Percentiles rank a stretch among this genome's conserved stretches.
Conservation (phyloP, 2,888 invertebrate species). For the Phragmatobia fuliginosa region DNA sequence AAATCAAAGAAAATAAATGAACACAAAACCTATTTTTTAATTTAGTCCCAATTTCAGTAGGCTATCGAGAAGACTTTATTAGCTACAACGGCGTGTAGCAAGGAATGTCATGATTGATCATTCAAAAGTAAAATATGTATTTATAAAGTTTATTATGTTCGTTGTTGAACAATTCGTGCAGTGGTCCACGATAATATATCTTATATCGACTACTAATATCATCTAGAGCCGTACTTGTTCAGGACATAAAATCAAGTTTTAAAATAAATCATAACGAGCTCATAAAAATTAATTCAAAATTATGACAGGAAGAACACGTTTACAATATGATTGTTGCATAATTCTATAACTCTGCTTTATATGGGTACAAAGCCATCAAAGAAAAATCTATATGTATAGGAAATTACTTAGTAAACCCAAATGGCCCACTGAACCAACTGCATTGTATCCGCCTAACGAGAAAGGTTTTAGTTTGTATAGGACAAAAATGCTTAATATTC, state of each 20-base stretch:
- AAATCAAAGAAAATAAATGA: no score
- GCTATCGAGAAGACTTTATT: background rate
- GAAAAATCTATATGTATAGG: constrained; percentile 9
- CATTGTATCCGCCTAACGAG: constrained; percentile 17
- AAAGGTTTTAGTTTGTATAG: constrained; percentile 13
- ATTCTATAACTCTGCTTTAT: background rate
- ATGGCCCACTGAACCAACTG: background rate
- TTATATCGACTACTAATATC: background rate
- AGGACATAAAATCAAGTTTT: background rate
- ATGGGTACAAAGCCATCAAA: background rate
- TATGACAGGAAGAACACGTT: constrained; percentile 1
- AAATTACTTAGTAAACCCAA: constrained; percentile 7
- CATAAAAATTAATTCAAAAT: background rate
- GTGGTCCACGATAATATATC: background rate
- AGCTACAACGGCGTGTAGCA: no score
- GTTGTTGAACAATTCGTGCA: background rate
- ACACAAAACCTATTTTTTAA: no score
- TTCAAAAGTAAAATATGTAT: no score
- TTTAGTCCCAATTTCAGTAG: background rate
- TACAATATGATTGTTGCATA: background rate
- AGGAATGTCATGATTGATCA: no score
- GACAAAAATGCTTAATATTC: background rate
- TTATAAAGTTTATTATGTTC: background rate
- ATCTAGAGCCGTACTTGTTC: background rate
- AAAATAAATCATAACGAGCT: background rate